Conservation (phyloP, 2,113 vertebrate genomes). For the Antennarius striatus region DNA sequence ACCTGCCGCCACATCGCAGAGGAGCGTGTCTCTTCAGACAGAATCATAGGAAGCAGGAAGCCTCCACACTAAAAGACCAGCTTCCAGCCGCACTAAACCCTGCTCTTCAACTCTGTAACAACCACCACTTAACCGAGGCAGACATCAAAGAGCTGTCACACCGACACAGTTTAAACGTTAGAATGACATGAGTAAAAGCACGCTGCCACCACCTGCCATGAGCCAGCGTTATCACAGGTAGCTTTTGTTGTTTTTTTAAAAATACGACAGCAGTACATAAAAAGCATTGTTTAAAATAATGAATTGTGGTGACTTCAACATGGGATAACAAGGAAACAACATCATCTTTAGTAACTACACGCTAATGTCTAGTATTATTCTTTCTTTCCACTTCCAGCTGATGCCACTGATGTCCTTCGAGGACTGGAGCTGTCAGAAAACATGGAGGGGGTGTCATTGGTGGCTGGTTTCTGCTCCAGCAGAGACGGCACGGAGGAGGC, state of each 20-base stretch:
- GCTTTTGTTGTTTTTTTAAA: not conserved
- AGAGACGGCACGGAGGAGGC: constrained; percentile 73
- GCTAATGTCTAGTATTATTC: constrained; percentile 9
- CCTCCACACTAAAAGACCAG: constrained; percentile 58
- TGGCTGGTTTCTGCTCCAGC: constrained; percentile 83
- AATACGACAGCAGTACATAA: constrained; percentile 11
- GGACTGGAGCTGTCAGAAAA: constrained; percentile 78
- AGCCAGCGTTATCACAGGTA: not conserved
- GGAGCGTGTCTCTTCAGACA: constrained; percentile 58
- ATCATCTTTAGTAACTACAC: constrained; percentile 1
- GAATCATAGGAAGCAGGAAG: constrained; percentile 68
- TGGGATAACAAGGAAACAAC: not conserved
- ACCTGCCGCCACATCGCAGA: constrained; percentile 71
- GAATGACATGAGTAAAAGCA: constrained; percentile 37
- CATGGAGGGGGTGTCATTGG: constrained; percentile 81
- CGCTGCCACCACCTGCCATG: constrained; percentile 14
- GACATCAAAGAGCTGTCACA: constrained; percentile 58
- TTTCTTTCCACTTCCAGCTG: constrained; percentile 65
- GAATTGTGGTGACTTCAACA: constrained; percentile 3
- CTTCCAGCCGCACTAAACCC: constrained; percentile 66
- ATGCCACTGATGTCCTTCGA: constrained; percentile 82
- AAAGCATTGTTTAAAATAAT: not conserved
- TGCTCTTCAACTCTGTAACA: constrained; percentile 54
- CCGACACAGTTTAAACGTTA: constrained; percentile 43
- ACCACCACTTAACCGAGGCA: constrained; percentile 63